A percentile compares a stretch with the other conserved stretches of the same genome.
Evolutionary conservation across 92 coral and sea anemone species (phyloP).

Genomic region (Zoanthus sansibaricus): DNA sequence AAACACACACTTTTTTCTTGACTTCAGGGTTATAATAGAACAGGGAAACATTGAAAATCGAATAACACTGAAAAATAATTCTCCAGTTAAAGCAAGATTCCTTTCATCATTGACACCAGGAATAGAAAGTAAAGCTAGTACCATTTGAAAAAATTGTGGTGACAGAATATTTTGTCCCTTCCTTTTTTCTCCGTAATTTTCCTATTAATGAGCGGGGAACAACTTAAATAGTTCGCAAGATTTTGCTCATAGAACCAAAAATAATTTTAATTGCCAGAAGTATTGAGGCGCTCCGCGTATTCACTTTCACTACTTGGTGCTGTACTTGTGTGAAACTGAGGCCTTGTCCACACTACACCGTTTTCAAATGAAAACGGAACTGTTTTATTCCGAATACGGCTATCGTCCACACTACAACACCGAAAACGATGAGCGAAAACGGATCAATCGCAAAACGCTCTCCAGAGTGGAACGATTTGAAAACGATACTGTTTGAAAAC

Average conservation of each 20-base stretch:
- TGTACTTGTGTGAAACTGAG: background rate
- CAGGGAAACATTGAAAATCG: slow-evolving; percentile 25
- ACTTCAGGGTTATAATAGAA: slow-evolving; percentile 24
- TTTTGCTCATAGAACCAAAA: slow-evolving; percentile 6
- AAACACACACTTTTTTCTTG: background rate
- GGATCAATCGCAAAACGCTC: too few relatives aligned
- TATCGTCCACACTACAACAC: too few relatives aligned
- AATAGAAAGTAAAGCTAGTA: slow-evolving; percentile 16
- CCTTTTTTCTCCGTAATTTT: background rate
- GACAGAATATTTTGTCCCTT: slow-evolving; percentile 34
- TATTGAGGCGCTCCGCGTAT: too few relatives aligned
- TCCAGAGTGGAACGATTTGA: too few relatives aligned
- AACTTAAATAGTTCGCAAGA: background rate
- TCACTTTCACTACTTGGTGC: background rate
- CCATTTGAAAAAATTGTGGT: slow-evolving; percentile 16
- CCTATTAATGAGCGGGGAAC: background rate
- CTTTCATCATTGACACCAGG: background rate
- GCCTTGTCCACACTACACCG: too few relatives aligned
- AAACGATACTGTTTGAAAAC: too few relatives aligned
- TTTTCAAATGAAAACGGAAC: too few relatives aligned
- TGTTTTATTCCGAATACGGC: too few relatives aligned
- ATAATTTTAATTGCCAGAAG: background rate
- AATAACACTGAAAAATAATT: background rate
- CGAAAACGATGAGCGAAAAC: too few relatives aligned
- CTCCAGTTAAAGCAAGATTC: background rate